A percentile compares a stretch with the other conserved stretches of the same genome.
These are phyloP conservation scores for Peromyscus eremicus DNA, from an alignment of 2,797 vertebrate species.

Conservation along the genomic window DNA sequence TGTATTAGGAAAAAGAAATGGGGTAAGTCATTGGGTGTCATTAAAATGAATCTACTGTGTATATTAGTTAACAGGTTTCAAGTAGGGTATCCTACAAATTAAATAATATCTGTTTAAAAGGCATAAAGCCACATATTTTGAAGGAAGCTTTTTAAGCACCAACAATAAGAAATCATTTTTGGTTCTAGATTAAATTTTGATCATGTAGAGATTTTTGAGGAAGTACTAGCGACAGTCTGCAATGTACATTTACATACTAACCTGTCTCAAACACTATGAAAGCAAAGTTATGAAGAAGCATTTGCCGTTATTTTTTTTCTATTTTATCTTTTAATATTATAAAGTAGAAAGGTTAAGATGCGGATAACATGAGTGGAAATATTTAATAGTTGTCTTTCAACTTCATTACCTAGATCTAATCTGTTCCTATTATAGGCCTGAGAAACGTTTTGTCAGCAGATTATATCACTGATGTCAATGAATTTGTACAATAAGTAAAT, in stretches of 20 bases:
- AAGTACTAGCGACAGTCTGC: neutral
- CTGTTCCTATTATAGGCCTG: constrained; percentile 15
- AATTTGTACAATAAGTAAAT: neutral
- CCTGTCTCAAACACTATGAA: neutral
- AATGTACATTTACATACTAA: neutral
- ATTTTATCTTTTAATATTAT: neutral
- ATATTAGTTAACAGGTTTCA: constrained; percentile 58
- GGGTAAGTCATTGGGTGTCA: neutral
- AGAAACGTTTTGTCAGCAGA: constrained; percentile 37
- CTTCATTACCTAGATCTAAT: neutral
- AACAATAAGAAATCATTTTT: neutral
- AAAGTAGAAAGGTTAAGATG: neutral
- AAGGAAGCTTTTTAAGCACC: neutral
- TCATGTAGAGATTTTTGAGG: constrained; percentile 1
- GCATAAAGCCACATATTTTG: neutral
- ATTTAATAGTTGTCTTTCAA: constrained; percentile 16
- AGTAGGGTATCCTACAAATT: neutral
- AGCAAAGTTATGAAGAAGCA: neutral
- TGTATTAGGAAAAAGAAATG: constrained; percentile 74
- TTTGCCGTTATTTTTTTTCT: neutral
- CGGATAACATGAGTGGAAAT: neutral
- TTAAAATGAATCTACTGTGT: constrained; percentile 40
- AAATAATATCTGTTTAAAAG: neutral
- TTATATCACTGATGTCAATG: constrained; percentile 16
- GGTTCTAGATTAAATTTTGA: constrained; percentile 47